Evolutionary conservation across 2,797 vertebrate genomes (phyloP).

Genomic region (Pantherophis alleghaniensis): DNA sequence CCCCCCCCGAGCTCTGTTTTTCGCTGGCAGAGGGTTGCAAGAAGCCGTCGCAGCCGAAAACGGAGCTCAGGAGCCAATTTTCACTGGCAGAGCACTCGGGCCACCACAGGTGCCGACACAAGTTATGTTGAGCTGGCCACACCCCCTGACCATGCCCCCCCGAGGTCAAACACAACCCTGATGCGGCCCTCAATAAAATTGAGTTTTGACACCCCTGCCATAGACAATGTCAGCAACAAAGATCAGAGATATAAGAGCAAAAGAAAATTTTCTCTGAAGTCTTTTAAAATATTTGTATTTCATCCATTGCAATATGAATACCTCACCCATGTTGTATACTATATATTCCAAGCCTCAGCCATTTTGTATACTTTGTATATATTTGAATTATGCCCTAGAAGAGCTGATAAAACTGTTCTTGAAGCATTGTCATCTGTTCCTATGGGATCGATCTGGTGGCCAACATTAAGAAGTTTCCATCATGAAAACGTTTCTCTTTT

Average conservation of each 20-base stretch:
- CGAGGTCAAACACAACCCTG: too few species aligned
- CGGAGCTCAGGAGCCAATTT: too few species aligned
- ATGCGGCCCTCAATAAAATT: too few species aligned
- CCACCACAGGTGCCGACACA: too few species aligned
- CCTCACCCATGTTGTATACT: background rate
- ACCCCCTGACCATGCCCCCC: too few species aligned
- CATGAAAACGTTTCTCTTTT: background rate
- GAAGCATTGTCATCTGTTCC: background rate
- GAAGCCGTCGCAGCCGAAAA: too few species aligned
- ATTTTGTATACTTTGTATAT: background rate
- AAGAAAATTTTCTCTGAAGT: background rate
- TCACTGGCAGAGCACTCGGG: too few species aligned
- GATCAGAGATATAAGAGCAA: background rate
- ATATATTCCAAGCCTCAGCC: background rate
- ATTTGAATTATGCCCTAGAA: background rate
- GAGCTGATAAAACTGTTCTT: background rate
- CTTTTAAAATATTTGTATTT: background rate
- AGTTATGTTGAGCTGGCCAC: too few species aligned
- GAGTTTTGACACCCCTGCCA: background rate
- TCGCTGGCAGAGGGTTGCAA: too few species aligned
- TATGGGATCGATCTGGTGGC: background rate
- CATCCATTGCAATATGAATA: background rate
- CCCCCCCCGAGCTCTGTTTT: too few species aligned
- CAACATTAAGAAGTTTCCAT: background rate
- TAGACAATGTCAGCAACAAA: background rate